Conservation (phyloP, 2,888 invertebrate genomes). For the Synergus japonicus region DNA sequence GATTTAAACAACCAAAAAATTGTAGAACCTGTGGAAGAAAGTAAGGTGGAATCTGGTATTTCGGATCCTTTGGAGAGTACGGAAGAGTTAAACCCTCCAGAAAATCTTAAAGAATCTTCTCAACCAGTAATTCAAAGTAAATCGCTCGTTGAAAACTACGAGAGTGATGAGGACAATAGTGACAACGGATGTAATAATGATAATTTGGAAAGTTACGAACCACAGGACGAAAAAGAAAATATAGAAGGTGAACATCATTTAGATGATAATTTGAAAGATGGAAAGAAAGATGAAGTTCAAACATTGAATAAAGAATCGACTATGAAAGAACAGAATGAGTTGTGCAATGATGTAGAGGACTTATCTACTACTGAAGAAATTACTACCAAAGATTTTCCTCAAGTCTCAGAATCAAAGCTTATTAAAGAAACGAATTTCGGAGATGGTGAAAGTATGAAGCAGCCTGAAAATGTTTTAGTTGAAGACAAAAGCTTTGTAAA, state of each 20-base stretch:
- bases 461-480: background rate
- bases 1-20: background rate
- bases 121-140: slow-evolving; percentile 43
- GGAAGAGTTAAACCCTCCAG: slow-evolving; percentile 23
- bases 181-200: slow-evolving; percentile 57
- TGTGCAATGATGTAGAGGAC: slow-evolving; percentile 21
- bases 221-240: background rate
- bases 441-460: background rate
- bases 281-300: background rate
- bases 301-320: background rate
- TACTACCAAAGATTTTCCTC: slow-evolving; percentile 21
- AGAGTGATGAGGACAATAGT: slow-evolving; percentile 63
- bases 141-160: slow-evolving; percentile 66
- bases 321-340: background rate
- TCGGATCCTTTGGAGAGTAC: background rate
- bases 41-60: background rate
- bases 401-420: slow-evolving; percentile 3
- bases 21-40: background rate
- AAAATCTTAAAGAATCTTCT: slow-evolving; percentile 30
- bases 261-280: background rate
- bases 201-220: background rate
- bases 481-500: background rate
- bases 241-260: background rate
- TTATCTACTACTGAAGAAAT: slow-evolving; percentile 25
- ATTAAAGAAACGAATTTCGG: background rate